Conservation (phyloP, 2,888 invertebrate species). For the Drosophila demipolita region DNA sequence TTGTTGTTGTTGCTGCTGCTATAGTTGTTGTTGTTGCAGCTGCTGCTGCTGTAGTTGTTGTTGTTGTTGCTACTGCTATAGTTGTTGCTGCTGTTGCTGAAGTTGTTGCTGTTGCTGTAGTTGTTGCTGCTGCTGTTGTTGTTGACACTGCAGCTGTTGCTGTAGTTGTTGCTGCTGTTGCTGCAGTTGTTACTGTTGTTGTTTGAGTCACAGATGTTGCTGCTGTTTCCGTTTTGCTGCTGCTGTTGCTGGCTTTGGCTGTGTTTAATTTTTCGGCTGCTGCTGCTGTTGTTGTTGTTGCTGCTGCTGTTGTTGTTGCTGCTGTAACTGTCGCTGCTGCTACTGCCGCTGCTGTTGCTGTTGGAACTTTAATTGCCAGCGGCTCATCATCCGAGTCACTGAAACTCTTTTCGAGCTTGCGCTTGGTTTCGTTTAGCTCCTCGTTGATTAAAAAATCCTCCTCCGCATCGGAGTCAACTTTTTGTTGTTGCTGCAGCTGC, state of each 20-base stretch:
- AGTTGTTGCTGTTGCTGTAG: neutral
- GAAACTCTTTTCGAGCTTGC: constrained; percentile 86
- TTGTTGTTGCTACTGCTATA: constrained; percentile 11
- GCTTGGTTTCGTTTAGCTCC: constrained; percentile 82
- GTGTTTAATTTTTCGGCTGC: constrained; percentile 5
- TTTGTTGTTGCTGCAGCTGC: constrained; percentile 47
- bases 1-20: constrained; percentile 25
- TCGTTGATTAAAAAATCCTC: constrained; percentile 83
- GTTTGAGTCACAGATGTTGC: constrained; percentile 1
- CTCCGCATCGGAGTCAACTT: constrained; percentile 78
- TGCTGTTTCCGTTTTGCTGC: constrained; percentile 7
- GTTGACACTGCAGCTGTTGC: constrained; percentile 20
- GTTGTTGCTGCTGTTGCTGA: constrained; percentile 12
- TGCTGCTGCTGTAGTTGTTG: neutral
- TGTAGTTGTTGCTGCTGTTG: constrained; percentile 22
- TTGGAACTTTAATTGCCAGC: constrained; percentile 86
- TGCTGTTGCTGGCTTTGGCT: constrained; percentile 10
- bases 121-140: constrained; percentile 49
- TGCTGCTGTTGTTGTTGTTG: neutral
- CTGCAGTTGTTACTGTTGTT: neutral
- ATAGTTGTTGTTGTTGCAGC: constrained; percentile 11
- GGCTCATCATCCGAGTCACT: constrained; percentile 89
- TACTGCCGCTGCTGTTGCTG: constrained; percentile 33
- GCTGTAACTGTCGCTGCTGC: constrained; percentile 11
- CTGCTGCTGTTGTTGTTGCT: neutral